Evolutionary conservation across 2,888 invertebrate genomes (phyloP).

Genomic region (Prionchulus punctatus): DNA sequence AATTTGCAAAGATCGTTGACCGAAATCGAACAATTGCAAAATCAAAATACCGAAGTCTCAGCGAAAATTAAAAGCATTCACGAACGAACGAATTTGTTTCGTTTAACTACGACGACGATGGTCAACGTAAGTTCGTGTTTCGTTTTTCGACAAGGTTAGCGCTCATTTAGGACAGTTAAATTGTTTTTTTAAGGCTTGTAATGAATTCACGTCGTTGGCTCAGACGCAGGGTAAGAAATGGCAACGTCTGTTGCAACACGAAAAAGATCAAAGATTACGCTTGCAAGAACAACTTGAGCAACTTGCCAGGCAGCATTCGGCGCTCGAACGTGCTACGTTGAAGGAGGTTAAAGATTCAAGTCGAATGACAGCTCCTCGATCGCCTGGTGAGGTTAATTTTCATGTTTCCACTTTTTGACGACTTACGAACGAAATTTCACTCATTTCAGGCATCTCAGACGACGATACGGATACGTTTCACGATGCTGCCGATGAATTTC

Average conservation of each 20-base stretch:
- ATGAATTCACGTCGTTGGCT: slow-evolving; percentile 74
- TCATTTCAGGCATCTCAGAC: too few relatives aligned
- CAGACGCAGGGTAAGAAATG: slow-evolving; percentile 76
- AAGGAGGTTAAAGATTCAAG: slow-evolving; percentile 20
- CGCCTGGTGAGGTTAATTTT: too few relatives aligned
- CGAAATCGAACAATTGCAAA: slow-evolving; percentile 8
- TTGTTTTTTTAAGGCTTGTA: slow-evolving; percentile 52
- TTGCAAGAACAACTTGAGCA: slow-evolving; percentile 93
- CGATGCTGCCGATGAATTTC: slow-evolving; percentile 42
- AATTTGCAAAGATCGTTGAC: slow-evolving; percentile 13
- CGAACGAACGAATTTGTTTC: slow-evolving; percentile 77
- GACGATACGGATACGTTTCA: slow-evolving; percentile 48
- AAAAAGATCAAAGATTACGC: slow-evolving; percentile 76
- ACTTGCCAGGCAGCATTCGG: slow-evolving; percentile 85
- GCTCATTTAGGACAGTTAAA: too few relatives aligned
- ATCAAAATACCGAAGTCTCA: slow-evolving; percentile 45
- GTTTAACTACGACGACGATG: slow-evolving; percentile 88
- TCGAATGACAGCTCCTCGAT: too few relatives aligned
- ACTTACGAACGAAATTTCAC: too few relatives aligned
- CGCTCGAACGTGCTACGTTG: slow-evolving; percentile 64
- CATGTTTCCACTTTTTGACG: too few relatives aligned
- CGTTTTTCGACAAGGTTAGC: too few relatives aligned
- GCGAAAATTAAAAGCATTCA: slow-evolving; percentile 71
- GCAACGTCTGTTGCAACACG: slow-evolving; percentile 78
- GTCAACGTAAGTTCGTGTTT: slow-evolving; percentile 56